Base-by-base conservation (phyloP, 2,797 vertebrate genomes). In the Propithecus deckenii region DNA sequence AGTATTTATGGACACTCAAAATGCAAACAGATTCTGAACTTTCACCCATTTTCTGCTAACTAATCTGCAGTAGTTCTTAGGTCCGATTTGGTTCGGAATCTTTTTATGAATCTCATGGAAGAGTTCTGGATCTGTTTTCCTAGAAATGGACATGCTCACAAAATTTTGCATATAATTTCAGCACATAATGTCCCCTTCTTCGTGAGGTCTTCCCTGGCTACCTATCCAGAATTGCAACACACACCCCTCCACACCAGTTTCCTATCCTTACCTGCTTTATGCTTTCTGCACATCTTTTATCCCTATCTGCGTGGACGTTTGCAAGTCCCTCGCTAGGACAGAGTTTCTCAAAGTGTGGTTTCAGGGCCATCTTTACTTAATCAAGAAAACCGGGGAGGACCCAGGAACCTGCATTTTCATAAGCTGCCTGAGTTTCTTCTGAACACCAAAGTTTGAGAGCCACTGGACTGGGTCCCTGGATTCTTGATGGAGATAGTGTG, bases 331-430 rank as follows among this genome's bases (percentile, higher is more conserved):
- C 50, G 52, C 25, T 32, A 59, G 4, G 25, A 7, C 15, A 86
- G 84, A 69, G 46, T 41, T 95, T 90, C 88, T 96, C 32, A 48
- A 91, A 55, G 22, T 63, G 25, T 75, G 35, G 25, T 85, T 94
- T 30, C 14, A 38, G 80, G 41, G 74, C 20, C 14, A 52, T 11
- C 25, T 80, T 76, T 69, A 63, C 11, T 67, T 74, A 79, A 63
- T 17, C 17, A 46, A 81, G 35, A 65, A 59, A n/a, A 0, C 10
- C 35, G 2, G 50, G 18, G 48, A 12, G 23, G 88, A 67, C 63
- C n/a, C 25, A 71, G 48, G 13, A 95, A 52, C 85, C 7, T 80
- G 22, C 43, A 90, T 89, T 94, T 88, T 89, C 43, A 93, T 61
- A 65, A 75, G 41, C 18, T 46, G 38, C 52, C 35, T 57, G 48